Evolutionary conservation across 1,140 invertebrate genomes (phyloP).

Genomic region (Zaprionus tsacasi): DNA sequence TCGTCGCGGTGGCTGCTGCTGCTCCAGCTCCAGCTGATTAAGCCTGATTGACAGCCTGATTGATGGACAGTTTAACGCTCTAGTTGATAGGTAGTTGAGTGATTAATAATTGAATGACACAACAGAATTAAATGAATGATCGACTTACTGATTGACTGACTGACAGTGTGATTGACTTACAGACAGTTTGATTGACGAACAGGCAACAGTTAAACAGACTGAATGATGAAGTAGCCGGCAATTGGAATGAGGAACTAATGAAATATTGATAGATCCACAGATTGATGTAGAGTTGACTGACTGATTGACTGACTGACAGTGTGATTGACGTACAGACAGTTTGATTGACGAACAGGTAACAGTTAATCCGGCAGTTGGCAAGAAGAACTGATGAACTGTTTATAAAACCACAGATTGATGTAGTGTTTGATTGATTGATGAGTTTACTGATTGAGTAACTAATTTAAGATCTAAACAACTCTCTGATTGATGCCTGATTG

Average conservation of each 20-base stretch:
- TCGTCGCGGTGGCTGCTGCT: too few species aligned
- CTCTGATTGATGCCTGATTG: neutral
- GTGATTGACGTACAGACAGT: conserved; percentile 13
- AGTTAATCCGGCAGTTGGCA: neutral
- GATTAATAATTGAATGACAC: neutral
- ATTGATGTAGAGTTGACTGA: neutral
- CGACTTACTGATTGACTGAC: conserved; percentile 61
- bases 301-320: conserved; percentile 20
- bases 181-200: conserved; percentile 3
- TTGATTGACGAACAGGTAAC: conserved; percentile 16
- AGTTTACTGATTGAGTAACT: neutral
- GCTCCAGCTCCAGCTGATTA: conserved; percentile 49
- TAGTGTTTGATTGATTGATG: neutral
- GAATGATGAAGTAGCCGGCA: neutral
- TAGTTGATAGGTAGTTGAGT: neutral
- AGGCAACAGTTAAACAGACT: conserved; percentile 25
- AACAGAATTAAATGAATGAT: neutral
- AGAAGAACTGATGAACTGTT: neutral
- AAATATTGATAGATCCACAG: neutral
- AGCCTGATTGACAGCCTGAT: conserved; percentile 35
- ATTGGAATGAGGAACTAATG: neutral
- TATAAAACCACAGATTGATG: neutral
- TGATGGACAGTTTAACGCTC: conserved; percentile 10
- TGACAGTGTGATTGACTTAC: conserved; percentile 31
- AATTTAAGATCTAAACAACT: neutral